phyloP scores from a whole-genome alignment of 2,888 invertebrate genomes.

The Teleogryllus oceanicus region DNA sequence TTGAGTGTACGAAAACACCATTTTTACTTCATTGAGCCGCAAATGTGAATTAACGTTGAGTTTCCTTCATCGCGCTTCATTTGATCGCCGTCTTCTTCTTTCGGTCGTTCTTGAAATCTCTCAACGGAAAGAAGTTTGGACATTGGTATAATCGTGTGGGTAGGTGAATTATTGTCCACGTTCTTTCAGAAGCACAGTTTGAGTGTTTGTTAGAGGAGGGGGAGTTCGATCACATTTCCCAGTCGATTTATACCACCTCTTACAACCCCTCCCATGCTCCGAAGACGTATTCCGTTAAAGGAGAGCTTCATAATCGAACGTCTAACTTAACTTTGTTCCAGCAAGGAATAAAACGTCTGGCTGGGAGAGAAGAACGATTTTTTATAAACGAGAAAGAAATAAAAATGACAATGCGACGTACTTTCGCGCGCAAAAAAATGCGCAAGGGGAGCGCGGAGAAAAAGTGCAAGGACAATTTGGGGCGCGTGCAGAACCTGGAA shows the following conservation, averaged over 20 bases:
- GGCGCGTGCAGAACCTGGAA: background rate
- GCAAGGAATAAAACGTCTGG: background rate
- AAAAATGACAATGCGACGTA: constrained; percentile 11
- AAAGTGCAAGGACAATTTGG: constrained; percentile 3
- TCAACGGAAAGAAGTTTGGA: constrained; percentile 3
- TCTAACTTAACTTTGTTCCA: constrained; percentile 2
- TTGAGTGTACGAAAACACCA: no score
- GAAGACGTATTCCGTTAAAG: background rate
- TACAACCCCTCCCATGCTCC: background rate
- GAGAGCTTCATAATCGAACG: constrained; percentile 18
- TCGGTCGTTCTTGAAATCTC: background rate
- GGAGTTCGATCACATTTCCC: background rate
- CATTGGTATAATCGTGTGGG: constrained; percentile 18
- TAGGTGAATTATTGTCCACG: background rate
- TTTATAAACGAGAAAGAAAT: constrained; percentile 10
- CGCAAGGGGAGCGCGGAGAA: background rate
- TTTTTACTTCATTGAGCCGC: no score
- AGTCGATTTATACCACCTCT: constrained; percentile 18
- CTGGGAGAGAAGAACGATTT: background rate
- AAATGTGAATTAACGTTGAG: background rate
- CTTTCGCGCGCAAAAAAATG: background rate
- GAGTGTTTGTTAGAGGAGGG: background rate
- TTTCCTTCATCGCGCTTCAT: background rate
- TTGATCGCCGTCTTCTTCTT: background rate
- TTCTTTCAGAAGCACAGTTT: constrained; percentile 10